Evolutionary conservation across 2,888 invertebrate genomes (phyloP), one percentile per base, ranked within the genome.

Genomic region (Ypsolopha sequella): DNA sequence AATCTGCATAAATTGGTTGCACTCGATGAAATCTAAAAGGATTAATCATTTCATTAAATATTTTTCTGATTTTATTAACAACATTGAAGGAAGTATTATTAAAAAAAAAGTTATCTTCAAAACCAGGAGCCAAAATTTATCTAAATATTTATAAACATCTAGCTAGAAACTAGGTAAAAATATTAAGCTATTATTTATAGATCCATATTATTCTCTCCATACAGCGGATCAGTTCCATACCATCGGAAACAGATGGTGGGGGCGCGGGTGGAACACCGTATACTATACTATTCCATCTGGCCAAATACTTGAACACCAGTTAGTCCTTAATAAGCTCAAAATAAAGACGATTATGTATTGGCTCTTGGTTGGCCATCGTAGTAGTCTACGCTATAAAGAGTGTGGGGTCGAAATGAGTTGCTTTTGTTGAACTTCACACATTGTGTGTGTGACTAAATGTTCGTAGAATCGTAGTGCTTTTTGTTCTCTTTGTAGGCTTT

Each of bases 231-330:
- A 68, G 67, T 61, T 62, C 60, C 62, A 58, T 62, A 62, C 60
- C 62, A 58, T 62, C 62, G 67, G 66, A 69, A 69, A 65, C 68
- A 66, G 76, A 67, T 79, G 79, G 82, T 79, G 79, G 82, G 73
- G 80, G 80, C 73, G 74, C 60, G 8, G 8, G 8, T 4, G 11
- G 14, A 11, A 41, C 11, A 41, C 41, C 11, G 41, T 41, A 41
- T 7, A 2, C 7, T 8, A 41, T 13, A 41, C 41, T 41, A 41
- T 8, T 11, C 7, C 41, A 11, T 41, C 6, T 1, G 13, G 2
- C 24, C 24, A 24, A 24, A 24, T 24, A 24, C 24, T 24, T 24
- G 24, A 24, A 24, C 24, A 24, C 24, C 24, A 24, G 24, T 24
- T 24, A 24, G 24, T 2, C 24, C 4, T 24, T 24, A 24, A 24